Evolutionary conservation across 2,113 vertebrate species (phyloP).

Genomic region (Dicaeum eximium): DNA sequence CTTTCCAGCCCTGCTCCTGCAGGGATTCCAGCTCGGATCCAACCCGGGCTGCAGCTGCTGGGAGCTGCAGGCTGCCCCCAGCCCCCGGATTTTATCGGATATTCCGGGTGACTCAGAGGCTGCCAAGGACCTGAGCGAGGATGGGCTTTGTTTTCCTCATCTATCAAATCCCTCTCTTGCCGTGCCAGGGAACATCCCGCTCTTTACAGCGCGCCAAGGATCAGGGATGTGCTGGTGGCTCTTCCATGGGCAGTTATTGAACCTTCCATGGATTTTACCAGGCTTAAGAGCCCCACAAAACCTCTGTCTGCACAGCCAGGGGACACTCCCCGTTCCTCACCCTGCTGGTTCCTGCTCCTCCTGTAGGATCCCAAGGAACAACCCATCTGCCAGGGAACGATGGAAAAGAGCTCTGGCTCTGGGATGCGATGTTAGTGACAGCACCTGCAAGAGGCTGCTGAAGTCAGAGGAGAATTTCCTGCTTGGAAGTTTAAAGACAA

Average conservation of each 20-base stretch:
- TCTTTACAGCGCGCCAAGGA: not conserved
- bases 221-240: not conserved
- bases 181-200: not conserved
- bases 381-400: not conserved
- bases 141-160: not conserved
- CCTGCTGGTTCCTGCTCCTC: not conserved
- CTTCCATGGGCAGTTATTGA: not conserved
- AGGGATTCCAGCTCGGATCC: not conserved
- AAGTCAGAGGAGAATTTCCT: not conserved
- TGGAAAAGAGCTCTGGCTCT: not conserved
- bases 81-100: not conserved
- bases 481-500: constrained; percentile 23
- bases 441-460: not conserved
- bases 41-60: not conserved
- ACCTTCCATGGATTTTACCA: not conserved
- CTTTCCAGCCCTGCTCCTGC: not conserved
- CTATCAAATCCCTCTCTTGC: not conserved
- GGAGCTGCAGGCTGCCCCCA: not conserved
- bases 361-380: not conserved
- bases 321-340: not conserved
- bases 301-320: not conserved
- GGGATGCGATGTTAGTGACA: not conserved
- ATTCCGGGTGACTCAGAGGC: not conserved
- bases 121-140: not conserved
- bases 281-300: not conserved